Percentiles rank a stretch among this genome's conserved stretches.
Conservation (phyloP, 1,140 invertebrate genomes). For the Saccostrea cuccullata region DNA sequence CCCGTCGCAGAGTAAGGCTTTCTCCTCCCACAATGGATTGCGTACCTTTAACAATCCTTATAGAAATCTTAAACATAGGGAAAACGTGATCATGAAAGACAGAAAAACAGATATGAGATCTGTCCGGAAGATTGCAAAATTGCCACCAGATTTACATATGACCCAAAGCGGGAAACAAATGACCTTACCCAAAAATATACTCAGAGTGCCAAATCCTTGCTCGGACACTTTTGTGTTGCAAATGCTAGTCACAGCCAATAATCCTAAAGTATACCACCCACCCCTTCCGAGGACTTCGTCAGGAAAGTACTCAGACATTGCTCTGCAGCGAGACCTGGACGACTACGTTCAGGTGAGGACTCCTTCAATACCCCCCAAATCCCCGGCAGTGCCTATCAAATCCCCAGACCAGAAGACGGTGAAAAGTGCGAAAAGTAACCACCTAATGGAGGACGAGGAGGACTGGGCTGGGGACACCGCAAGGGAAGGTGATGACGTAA, state of each 20-base stretch:
- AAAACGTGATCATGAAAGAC: slow-evolving; percentile 40
- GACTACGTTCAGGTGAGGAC: slow-evolving; percentile 52
- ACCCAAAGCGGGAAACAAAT: slow-evolving; percentile 36
- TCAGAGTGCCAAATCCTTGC: slow-evolving; percentile 50
- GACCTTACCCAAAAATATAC: slow-evolving; percentile 45
- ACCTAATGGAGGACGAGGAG: slow-evolving; percentile 20
- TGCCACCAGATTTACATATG: not conserved
- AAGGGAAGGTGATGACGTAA: not conserved
- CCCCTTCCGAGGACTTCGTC: not conserved
- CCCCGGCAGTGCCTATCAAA: not conserved
- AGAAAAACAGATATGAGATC: slow-evolving; percentile 47
- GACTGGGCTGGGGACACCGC: not conserved
- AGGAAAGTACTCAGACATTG: slow-evolving; percentile 57
- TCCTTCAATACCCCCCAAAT: slow-evolving; percentile 41
- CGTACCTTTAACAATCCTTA: slow-evolving; percentile 53
- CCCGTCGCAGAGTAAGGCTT: slow-evolving; percentile 39
- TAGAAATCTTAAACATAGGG: slow-evolving; percentile 47
- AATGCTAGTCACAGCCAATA: slow-evolving; percentile 46
- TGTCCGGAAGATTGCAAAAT: slow-evolving; percentile 41
- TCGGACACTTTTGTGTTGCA: slow-evolving; percentile 53
- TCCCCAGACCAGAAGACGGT: slow-evolving; percentile 24
- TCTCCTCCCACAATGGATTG: slow-evolving; percentile 46
- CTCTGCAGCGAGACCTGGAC: slow-evolving; percentile 54
- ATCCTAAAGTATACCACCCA: slow-evolving; percentile 12
- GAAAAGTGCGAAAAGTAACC: slow-evolving; percentile 42